phyloP scores from a whole-genome alignment of 2,888 invertebrate genomes.

The Ephialtes manifestator region DNA sequence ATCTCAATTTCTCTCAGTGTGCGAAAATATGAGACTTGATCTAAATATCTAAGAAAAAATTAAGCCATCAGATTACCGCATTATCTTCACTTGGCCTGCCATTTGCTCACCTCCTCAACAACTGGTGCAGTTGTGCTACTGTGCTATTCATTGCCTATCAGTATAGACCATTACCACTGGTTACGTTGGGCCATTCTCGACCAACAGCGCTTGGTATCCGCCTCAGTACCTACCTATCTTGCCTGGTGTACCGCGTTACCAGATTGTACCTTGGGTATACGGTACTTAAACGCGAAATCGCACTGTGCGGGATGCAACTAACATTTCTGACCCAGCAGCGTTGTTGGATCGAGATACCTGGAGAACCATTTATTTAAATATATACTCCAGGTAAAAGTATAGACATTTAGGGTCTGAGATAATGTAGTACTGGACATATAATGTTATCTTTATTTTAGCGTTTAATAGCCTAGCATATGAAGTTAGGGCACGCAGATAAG shows the following conservation, averaged over 20 bases:
- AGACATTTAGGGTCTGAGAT: constrained; percentile 9
- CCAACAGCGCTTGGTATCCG: constrained; percentile 33
- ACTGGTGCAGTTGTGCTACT: constrained; percentile 4
- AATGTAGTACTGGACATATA: background rate
- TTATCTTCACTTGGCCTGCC: background rate
- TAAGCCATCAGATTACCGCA: background rate
- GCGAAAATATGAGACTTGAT: background rate
- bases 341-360: constrained; percentile 34
- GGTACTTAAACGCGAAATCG: constrained; percentile 57
- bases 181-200: constrained; percentile 23
- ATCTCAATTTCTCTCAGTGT: too few relatives aligned
- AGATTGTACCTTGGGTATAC: constrained; percentile 35
- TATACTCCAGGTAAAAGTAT: constrained; percentile 1
- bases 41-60: background rate
- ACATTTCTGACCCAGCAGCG: constrained; percentile 39
- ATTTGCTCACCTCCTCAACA: background rate
- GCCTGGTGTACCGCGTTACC: constrained; percentile 51
- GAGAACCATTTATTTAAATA: constrained; percentile 37
- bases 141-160: constrained; percentile 32
- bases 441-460: constrained; percentile 4
- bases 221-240: constrained; percentile 31
- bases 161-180: constrained; percentile 49
- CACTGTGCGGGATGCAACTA: constrained; percentile 22
- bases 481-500: background rate
- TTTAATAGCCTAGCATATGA: background rate